Conservation (phyloP, 2,113 vertebrate genomes). For the Xenopus tropicalis region UCB_Xtro_10.0 CM004445.2:102371001-102371500, state of each 20-base stretch:
- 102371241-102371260: conserved; percentile 23
- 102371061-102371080: too few species aligned
- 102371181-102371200: too few species aligned
- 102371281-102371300: conserved; percentile 12
- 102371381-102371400: conserved; percentile 28
- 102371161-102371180: too few species aligned
- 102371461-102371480: conserved; percentile 24
- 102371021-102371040: too few species aligned
- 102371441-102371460: background rate
- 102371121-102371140: too few species aligned
- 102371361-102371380: conserved; percentile 28
- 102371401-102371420: conserved; percentile 22
- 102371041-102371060: too few species aligned
- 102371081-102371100: too few species aligned
- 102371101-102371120: too few species aligned
- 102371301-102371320: background rate
- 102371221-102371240: background rate
- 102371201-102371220: too few species aligned
- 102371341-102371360: conserved; percentile 36
- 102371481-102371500: background rate
- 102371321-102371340: conserved; percentile 29
- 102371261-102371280: conserved; percentile 16
- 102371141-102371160: too few species aligned
- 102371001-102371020: too few species aligned
- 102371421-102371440: conserved; percentile 12